These are phyloP conservation scores for Aeoliscus strigatus DNA, from an alignment of 2,797 vertebrate genomes.

Conservation along the genomic window DNA sequence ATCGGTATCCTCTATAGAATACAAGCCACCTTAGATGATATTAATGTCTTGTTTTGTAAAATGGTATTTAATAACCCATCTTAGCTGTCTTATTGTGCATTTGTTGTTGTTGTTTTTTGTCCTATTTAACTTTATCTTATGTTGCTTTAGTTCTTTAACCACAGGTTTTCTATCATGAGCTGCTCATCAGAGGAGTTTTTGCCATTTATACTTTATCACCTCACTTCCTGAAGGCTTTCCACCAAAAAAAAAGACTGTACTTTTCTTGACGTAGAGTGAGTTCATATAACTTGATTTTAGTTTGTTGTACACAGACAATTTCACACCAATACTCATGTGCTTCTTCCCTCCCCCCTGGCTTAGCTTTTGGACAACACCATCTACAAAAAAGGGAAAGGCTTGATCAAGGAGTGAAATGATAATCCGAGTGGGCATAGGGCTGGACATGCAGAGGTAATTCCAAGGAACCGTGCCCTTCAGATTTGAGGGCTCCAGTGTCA, in stretches of 20 bases:
- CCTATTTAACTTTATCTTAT: too few species aligned
- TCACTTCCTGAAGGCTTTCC: too few species aligned
- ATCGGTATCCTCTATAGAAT: constrained; percentile 1
- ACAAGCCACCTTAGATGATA: constrained; percentile 9
- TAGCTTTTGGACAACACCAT: constrained; percentile 31
- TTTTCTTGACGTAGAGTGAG: too few species aligned
- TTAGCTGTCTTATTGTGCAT: neutral
- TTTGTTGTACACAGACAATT: too few species aligned
- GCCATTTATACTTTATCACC: too few species aligned
- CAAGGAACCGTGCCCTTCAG: constrained; percentile 61
- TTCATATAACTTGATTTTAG: too few species aligned
- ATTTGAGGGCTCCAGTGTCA: constrained; percentile 64
- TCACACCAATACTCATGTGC: constrained; percentile 38
- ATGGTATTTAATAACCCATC: neutral
- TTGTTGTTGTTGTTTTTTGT: too few species aligned
- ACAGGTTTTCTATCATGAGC: too few species aligned
- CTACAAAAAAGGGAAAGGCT: constrained; percentile 69
- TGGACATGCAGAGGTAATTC: constrained; percentile 53
- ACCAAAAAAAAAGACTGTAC: too few species aligned
- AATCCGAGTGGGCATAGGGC: constrained; percentile 42
- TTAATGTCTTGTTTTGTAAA: constrained; percentile 4
- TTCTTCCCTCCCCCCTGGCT: constrained; percentile 22
- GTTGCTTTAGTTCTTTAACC: too few species aligned
- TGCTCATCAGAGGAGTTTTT: too few species aligned
- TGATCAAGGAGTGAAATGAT: constrained; percentile 68